Percentiles rank a stretch among this genome's conserved stretches.
Conservation (phyloP, 2,888 invertebrate genomes). For the Agrochola lychnidis region DNA sequence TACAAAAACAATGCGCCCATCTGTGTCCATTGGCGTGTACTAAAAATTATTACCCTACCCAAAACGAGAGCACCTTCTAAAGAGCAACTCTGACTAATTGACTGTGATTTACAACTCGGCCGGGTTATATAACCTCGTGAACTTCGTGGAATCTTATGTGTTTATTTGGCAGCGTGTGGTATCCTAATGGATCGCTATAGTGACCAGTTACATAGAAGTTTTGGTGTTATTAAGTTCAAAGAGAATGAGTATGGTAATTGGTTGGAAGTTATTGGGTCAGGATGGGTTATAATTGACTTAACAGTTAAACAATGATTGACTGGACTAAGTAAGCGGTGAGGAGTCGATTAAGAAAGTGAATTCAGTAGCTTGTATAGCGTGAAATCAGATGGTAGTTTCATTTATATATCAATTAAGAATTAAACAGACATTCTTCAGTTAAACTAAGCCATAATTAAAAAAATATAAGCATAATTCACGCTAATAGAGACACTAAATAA, state of each 20-base stretch:
- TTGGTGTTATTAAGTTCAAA: slow-evolving; percentile 45
- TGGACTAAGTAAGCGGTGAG: not conserved
- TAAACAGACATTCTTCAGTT: slow-evolving; percentile 11
- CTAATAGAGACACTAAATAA: slow-evolving; percentile 35
- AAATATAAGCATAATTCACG: slow-evolving; percentile 26
- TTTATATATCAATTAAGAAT: too few relatives aligned
- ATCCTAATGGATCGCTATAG: slow-evolving; percentile 63
- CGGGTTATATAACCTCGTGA: slow-evolving; percentile 77
- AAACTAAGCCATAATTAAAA: slow-evolving; percentile 8
- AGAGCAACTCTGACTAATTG: slow-evolving; percentile 75
- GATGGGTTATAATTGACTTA: slow-evolving; percentile 36
- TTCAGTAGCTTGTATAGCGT: not conserved
- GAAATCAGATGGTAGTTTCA: not conserved
- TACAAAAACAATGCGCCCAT: slow-evolving; percentile 65
- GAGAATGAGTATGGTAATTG: slow-evolving; percentile 28
- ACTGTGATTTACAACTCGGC: slow-evolving; percentile 84
- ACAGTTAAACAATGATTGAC: slow-evolving; percentile 44
- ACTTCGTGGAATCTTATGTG: slow-evolving; percentile 69
- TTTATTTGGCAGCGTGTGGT: slow-evolving; percentile 71
- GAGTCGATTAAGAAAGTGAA: slow-evolving; percentile 29
- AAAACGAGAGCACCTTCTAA: slow-evolving; percentile 57
- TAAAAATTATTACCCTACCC: slow-evolving; percentile 63
- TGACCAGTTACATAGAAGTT: slow-evolving; percentile 52
- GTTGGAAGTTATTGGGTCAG: slow-evolving; percentile 31
- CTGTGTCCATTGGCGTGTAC: slow-evolving; percentile 63